These are phyloP conservation scores for Craniophora ligustri DNA, from an alignment of 2,888 invertebrate genomes.

Conservation along the genomic window DNA sequence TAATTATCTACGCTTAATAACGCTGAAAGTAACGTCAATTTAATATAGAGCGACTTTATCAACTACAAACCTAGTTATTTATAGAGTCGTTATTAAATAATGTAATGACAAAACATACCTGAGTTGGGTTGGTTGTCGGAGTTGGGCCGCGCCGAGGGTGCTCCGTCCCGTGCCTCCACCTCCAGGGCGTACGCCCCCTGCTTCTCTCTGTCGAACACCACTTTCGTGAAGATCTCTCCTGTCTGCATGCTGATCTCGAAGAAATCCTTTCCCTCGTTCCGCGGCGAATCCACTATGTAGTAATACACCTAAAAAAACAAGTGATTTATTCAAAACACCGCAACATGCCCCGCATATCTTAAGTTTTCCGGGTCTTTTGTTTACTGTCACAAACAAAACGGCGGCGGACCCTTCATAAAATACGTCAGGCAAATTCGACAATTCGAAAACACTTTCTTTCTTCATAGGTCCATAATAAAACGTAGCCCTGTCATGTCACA, in stretches of 20 bases:
- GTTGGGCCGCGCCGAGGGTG: slow-evolving; percentile 98
- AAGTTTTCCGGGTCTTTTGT: slow-evolving; percentile 59
- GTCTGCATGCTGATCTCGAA: slow-evolving; percentile 98
- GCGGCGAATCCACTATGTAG: slow-evolving; percentile 96
- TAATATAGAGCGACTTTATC: slow-evolving; percentile 21
- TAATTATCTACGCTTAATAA: slow-evolving; percentile 16
- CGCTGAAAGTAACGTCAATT: slow-evolving; percentile 29
- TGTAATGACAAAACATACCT: slow-evolving; percentile 87
- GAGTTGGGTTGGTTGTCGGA: slow-evolving; percentile 98
- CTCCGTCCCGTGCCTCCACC: slow-evolving; percentile 98
- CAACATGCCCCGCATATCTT: slow-evolving; percentile 59
- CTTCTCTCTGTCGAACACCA: slow-evolving; percentile 99
- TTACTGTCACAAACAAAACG: slow-evolving; percentile 59
- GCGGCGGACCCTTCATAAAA: slow-evolving; percentile 52
- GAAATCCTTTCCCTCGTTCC: slow-evolving; percentile 97
- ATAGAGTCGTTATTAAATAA: slow-evolving; percentile 29
- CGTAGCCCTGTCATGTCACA: slow-evolving; percentile 33
- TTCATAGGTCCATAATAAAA: slow-evolving; percentile 41
- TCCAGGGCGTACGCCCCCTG: slow-evolving; percentile 99
- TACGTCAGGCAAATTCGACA: slow-evolving; percentile 40
- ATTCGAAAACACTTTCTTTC: slow-evolving; percentile 40
- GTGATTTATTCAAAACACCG: slow-evolving; percentile 63
- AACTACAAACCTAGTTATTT: slow-evolving; percentile 23
- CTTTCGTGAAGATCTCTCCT: slow-evolving; percentile 98
- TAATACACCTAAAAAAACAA: slow-evolving; percentile 93